Base-by-base conservation (phyloP, 2,113 vertebrate species). In the Coptodon bakossiorum region DNA sequence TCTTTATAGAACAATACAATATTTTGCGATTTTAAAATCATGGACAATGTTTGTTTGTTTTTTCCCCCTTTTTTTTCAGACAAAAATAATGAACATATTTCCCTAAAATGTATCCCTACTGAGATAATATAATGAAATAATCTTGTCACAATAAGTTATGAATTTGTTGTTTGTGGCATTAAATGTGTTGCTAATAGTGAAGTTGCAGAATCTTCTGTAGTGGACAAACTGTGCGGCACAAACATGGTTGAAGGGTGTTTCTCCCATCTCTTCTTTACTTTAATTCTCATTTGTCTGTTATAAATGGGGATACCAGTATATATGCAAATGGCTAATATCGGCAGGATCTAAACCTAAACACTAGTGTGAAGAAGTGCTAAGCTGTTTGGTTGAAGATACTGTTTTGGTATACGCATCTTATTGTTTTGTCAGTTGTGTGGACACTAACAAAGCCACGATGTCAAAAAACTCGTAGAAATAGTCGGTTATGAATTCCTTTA, bases 11-110 rank as follows among this genome's bases (percentile, higher is more conserved):
- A 43, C n/a, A 43, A 9, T 16, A 9, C 7, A 2, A 71, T 71
- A 43, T 71, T 68, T 68, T 22, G 6, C 4, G 2, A 68, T 38
- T 40, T 68, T 40, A 40, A 68, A 68, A 24, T 40, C 36, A 6
- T 68, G 3, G n/a, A 22, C 19, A 40, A 8, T 14, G 11, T 68
- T 68, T 68, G 10, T 68, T 68, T 31, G 29, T 61, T 61, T 61
- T 1, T 0, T 0, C 6, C 17, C 4, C 1, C 1, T 2, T 66
- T 36, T 43, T 5, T 22, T 14, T 1, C 63, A 68, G 63, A 40
- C 63, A 40, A 40, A 68, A 68, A 68, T 14, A 38, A 68, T 40
- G 36, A 24, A 68, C 36, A 68, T 22, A 40, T 68, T 68, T 4
- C 7, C 36, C 63, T 68, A 40, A 68, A 68, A 68, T 40, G 63